Percentiles rank a stretch among this genome's conserved stretches.
Conservation (phyloP, 1,140 invertebrate species). For the Aleiodes sp. region DNA sequence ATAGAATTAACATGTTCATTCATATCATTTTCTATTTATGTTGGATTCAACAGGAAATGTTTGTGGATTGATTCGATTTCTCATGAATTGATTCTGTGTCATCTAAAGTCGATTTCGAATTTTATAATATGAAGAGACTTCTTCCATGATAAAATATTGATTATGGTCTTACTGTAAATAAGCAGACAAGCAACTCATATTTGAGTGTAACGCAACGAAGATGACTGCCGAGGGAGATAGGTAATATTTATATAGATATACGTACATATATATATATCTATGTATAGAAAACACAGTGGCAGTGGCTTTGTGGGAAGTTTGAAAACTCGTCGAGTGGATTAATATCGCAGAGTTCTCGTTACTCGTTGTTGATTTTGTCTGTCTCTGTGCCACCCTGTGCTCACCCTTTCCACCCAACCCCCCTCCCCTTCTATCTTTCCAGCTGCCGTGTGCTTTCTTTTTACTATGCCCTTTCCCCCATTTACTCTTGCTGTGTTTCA, state of each 20-base stretch:
- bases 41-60: no score
- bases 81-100: no score
- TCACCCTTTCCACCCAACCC: constrained; percentile 29
- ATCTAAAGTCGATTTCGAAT: no score
- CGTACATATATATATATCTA: no score
- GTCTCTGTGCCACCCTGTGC: constrained; percentile 47
- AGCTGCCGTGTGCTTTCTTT: no score
- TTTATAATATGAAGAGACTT: neutral
- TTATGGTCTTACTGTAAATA: constrained; percentile 65
- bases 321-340: constrained; percentile 68
- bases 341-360: constrained; percentile 67
- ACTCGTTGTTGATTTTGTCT: constrained; percentile 68
- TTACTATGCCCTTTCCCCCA: constrained; percentile 41
- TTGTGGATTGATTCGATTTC: no score
- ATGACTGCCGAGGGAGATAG: constrained; percentile 21
- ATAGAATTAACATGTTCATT: no score
- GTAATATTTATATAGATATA: no score
- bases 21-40: no score
- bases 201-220: constrained; percentile 31
- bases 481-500: constrained; percentile 10
- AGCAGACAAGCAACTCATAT: constrained; percentile 40
- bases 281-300: constrained; percentile 42
- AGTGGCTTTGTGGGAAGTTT: constrained; percentile 66
- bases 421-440: no score
- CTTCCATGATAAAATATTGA: constrained; percentile 67